phyloP scores from a whole-genome alignment of 2,113 vertebrate species.

The Pithys albifrons region DNA sequence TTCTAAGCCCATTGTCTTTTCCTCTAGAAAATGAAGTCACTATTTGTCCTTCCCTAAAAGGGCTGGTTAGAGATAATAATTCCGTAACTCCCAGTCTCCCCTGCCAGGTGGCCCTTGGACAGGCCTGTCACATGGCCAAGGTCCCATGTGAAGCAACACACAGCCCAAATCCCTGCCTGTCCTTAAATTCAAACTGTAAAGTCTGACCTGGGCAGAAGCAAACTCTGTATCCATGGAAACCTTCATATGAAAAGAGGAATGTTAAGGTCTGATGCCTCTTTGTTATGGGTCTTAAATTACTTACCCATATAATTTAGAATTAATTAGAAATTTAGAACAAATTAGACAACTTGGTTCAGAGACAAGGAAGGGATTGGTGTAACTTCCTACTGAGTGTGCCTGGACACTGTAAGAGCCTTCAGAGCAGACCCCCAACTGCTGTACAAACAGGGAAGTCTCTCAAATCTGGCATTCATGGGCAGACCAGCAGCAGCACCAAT shows the following conservation, averaged over 20 bases:
- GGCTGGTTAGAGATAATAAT: neutral
- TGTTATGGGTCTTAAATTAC: neutral
- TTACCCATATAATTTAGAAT: neutral
- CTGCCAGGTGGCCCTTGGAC: neutral
- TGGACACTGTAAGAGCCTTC: neutral
- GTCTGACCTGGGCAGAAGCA: neutral
- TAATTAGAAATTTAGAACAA: neutral
- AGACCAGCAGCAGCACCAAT: neutral
- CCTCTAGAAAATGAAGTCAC: neutral
- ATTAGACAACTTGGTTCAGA: neutral
- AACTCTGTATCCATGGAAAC: neutral
- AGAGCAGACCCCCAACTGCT: neutral
- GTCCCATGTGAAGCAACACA: neutral
- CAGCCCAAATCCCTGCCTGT: neutral
- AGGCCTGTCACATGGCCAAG: neutral
- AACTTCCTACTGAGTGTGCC: neutral
- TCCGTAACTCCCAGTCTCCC: neutral
- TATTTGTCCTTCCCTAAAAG: neutral
- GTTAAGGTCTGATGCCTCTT: neutral
- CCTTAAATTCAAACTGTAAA: neutral
- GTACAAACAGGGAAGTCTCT: neutral
- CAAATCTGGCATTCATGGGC: neutral
- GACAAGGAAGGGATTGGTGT: neutral
- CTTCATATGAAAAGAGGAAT: neutral
- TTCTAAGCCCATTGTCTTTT: neutral